A percentile compares a stretch with the other conserved stretches of the same genome.
These are phyloP conservation scores for Pteria penguin DNA, from an alignment of 2,888 invertebrate species.

Conservation along the genomic window DNA sequence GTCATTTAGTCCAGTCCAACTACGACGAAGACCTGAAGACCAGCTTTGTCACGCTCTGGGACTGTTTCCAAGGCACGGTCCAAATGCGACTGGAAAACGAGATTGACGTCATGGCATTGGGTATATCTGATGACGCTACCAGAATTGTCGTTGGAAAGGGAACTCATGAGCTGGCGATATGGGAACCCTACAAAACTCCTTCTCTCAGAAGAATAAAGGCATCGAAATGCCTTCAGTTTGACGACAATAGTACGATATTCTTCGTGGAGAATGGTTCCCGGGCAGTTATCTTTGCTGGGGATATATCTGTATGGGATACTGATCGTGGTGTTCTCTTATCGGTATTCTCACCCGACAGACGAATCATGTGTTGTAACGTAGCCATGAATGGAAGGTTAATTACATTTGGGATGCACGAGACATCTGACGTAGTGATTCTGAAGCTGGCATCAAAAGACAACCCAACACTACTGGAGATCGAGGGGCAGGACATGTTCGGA, in stretches of 20 bases:
- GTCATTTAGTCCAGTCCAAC: constrained; percentile 74
- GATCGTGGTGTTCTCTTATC: constrained; percentile 66
- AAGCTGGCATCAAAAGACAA: constrained; percentile 60
- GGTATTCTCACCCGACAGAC: constrained; percentile 76
- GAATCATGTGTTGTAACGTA: constrained; percentile 69
- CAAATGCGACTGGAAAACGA: constrained; percentile 73
- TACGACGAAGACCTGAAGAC: constrained; percentile 76
- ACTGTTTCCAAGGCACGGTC: constrained; percentile 71
- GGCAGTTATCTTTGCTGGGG: constrained; percentile 76
- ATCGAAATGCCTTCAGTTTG: constrained; percentile 67
- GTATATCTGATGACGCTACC: constrained; percentile 70
- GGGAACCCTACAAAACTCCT: constrained; percentile 70
- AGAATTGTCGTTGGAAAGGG: constrained; percentile 75
- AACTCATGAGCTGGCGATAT: constrained; percentile 73
- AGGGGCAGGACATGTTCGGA: constrained; percentile 66
- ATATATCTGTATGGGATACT: constrained; percentile 78
- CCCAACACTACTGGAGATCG: constrained; percentile 51
- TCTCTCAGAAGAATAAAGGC: constrained; percentile 69
- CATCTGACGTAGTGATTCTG: constrained; percentile 68
- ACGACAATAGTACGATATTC: constrained; percentile 70
- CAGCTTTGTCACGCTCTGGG: constrained; percentile 78
- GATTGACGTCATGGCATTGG: constrained; percentile 75
- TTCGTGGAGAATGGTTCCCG: constrained; percentile 64
- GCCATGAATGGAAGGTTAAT: constrained; percentile 70
- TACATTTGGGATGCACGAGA: constrained; percentile 74